These are phyloP conservation scores for Meiosimyza platycephala DNA, from an alignment of 2,888 invertebrate genomes.

Conservation along the genomic window DNA sequence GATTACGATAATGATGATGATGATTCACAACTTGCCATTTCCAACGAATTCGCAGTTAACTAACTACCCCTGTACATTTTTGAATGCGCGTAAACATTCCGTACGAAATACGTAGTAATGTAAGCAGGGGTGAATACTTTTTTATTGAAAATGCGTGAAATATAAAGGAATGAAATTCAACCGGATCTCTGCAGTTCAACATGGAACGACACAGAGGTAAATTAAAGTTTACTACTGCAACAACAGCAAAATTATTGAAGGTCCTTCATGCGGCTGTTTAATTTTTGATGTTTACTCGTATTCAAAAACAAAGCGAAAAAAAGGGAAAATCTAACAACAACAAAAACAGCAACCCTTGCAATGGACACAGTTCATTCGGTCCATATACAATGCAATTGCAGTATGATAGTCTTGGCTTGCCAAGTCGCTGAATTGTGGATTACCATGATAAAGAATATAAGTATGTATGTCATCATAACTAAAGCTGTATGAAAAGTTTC, in stretches of 20 bases:
- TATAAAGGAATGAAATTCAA: neutral
- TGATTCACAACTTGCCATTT: too few relatives aligned
- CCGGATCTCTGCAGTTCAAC: neutral
- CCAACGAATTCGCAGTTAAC: too few relatives aligned
- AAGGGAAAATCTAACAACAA: neutral
- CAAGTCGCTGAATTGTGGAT: too few relatives aligned
- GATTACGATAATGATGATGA: constrained; percentile 4
- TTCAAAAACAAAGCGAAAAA: too few relatives aligned
- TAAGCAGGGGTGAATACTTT: neutral
- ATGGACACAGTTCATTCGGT: neutral
- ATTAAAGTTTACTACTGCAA: neutral
- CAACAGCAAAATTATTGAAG: neutral
- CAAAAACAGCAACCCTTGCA: neutral
- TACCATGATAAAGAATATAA: too few relatives aligned
- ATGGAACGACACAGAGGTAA: neutral
- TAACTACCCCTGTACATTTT: neutral
- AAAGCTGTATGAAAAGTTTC: too few relatives aligned
- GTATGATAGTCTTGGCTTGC: neutral
- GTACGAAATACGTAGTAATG: too few relatives aligned
- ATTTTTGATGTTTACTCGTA: constrained; percentile 6
- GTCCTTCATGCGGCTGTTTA: neutral
- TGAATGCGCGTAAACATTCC: neutral
- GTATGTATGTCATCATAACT: too few relatives aligned
- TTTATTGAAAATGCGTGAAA: neutral
- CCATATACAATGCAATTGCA: neutral